phyloP scores from a whole-genome alignment of 2,113 vertebrate genomes.

The Osmerus mordax region DNA sequence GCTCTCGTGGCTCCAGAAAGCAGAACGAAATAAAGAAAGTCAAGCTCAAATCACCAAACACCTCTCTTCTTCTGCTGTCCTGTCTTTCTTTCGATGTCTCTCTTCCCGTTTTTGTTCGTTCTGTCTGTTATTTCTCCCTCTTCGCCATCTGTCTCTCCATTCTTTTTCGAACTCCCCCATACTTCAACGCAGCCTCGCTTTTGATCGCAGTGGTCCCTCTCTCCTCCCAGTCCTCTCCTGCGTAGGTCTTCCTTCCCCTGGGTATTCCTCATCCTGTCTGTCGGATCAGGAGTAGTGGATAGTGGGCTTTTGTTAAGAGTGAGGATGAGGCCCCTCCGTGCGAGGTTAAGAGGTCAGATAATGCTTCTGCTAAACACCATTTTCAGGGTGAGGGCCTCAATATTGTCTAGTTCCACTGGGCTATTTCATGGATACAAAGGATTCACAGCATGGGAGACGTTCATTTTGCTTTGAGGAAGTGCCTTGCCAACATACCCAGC shows the following conservation, averaged over 20 bases:
- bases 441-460: constrained; percentile 27
- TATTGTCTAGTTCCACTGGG: constrained; percentile 41
- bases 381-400: constrained; percentile 62
- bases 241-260: not conserved
- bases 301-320: no score
- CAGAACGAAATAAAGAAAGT: constrained; percentile 40
- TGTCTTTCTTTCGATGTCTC: not conserved
- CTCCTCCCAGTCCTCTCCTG: not conserved
- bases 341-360: not conserved
- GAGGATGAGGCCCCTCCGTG: no score
- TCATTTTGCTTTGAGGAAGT: constrained; percentile 28
- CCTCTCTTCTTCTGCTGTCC: constrained; percentile 1
- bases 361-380: constrained; percentile 55
- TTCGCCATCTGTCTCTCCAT: not conserved
- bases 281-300: no score
- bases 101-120: not conserved
- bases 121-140: not conserved
- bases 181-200: constrained; percentile 12
- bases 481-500: constrained; percentile 26
- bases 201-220: not conserved
- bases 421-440: constrained; percentile 36
- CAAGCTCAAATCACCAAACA: constrained; percentile 6
- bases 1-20: constrained; percentile 35
- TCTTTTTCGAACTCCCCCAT: constrained; percentile 13
- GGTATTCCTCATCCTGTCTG: no score